Evolutionary conservation across 2,113 vertebrate species (phyloP), one percentile per base, ranked within the genome.

Genomic region (Ranitomeya imitator): DNA sequence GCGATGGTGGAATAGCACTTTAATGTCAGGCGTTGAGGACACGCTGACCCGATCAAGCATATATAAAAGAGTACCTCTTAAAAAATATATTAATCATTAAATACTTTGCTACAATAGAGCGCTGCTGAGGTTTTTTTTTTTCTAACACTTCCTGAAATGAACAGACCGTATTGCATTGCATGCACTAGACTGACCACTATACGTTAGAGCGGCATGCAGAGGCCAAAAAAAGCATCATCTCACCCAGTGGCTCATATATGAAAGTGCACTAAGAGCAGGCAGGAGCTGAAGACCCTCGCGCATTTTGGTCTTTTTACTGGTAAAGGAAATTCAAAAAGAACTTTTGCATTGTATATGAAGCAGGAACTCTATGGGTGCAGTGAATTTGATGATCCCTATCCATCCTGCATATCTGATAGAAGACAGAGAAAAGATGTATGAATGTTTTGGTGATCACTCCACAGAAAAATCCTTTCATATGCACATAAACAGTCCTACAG

Each of bases 401-500:
- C 16, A 89, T 79, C 92, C 90, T 16, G 79, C 90, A 90, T 93
- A 94, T 89, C 92, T 94, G 91, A 92, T 92, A 91, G 93, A 93
- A 94, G 89, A 52, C 90, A 94, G 84, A 90, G 89, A 90, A 92
- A 92, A 90, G 92, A 93, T 91, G 90, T 93, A 92, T 93, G 92
- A 84, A 93, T 91, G 91, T 93, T 93, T 93, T 93, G 92, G 93
- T 93, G 91, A 94, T 94, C 93, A 93, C 93, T 93, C 94, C 96
- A 96, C 93, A 94, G 89, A 85, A 84, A 96, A 96, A 95, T 95
- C 94, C 94, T 95, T 94, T 91, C 90, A 90, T 92, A 91, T 95
- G 92, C 91, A 95, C 91, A 92, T 92, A 90, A 91, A 78, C 88
- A 95, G 96, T 96, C 95, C 94, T 90, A 31, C 90, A 90, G 86